Evolutionary conservation across 1,140 invertebrate species (phyloP).

Genomic region (Eulimnadia texana): DNA sequence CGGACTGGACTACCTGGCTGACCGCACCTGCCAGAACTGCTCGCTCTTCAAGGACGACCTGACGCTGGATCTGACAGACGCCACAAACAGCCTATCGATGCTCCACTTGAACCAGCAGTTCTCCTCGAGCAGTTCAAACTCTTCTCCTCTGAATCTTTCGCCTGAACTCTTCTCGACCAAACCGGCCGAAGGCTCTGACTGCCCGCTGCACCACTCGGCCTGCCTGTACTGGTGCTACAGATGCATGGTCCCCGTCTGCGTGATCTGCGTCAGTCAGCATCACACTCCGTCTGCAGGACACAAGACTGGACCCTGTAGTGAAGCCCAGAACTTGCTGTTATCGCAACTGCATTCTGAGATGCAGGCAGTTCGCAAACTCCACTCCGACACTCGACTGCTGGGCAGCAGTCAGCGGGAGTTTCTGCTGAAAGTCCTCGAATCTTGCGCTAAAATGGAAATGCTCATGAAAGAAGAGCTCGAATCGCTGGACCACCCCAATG

Average conservation of each 20-base stretch:
- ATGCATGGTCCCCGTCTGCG: slow-evolving; percentile 45
- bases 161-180: too few relatives aligned
- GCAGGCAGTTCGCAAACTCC: slow-evolving; percentile 31
- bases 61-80: neutral
- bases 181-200: neutral
- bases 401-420: slow-evolving; percentile 50
- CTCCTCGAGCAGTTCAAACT: neutral
- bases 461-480: neutral
- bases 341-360: slow-evolving; percentile 29
- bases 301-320: slow-evolving; percentile 46
- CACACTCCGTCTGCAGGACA: slow-evolving; percentile 40
- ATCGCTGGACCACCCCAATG: neutral
- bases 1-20: neutral
- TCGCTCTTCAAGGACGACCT: neutral
- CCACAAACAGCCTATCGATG: neutral
- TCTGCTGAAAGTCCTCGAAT: slow-evolving; percentile 41
- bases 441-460: slow-evolving; percentile 5
- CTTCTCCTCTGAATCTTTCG: neutral
- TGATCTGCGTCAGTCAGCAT: slow-evolving; percentile 44
- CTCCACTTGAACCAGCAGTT: neutral
- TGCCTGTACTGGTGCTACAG: slow-evolving; percentile 51
- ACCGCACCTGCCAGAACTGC: neutral
- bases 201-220: slow-evolving; percentile 29
- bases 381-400: slow-evolving; percentile 44
- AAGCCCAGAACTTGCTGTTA: slow-evolving; percentile 42